Base-by-base conservation (phyloP, 92 coral and sea anemone genomes). In the Porites divaricata region DNA sequence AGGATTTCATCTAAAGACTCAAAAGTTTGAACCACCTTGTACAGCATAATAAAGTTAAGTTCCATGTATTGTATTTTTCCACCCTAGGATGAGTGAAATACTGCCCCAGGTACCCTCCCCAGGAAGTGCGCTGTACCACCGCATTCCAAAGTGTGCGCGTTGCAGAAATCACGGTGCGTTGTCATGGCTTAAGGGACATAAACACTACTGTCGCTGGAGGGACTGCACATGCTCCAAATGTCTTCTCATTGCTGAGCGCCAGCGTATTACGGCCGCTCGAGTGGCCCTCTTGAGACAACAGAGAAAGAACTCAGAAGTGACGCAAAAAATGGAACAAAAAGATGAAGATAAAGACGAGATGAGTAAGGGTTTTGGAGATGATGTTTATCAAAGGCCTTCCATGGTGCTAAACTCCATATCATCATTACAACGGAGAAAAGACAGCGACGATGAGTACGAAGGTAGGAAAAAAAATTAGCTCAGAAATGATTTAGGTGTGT, bases 131-230 rank as follows among this genome's bases (percentile, higher is more conserved):
- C 81, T 95, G 77, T 96, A 96, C 69, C 98, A 96, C 74, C 95
- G 99, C 23, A 96, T 95, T 67, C 99, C 99, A 28, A 97, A 97
- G 77, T 97, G 99, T 75, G 98, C 98, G 17, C 99, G 99, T 57
- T 97, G 99, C 78, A 97, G 99, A 10, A 97, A 95, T 49, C 99
- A 97, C 54, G 98, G 98, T 63, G 95, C 98, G 17, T 81, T 97
- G 23, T 95, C 99, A 12, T 95, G 98, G 98, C 83, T 97, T 19
- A 97, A 95, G 73, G 99, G 99, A 50, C 99, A 97, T 90, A 97
- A 97, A 70, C 99, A 95, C 63, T 95, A 97, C 70, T 97, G 99
- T 76, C 87, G 94, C 25, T 97, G 93, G 93, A 82, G 95, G 70
- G 99, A 97, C 86, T 97, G 99, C 53, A 95, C 98, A 17, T 97